Evolutionary conservation across 2,113 vertebrate genomes (phyloP), one percentile per base, ranked within the genome.

Genomic region (Equus quagga): DNA sequence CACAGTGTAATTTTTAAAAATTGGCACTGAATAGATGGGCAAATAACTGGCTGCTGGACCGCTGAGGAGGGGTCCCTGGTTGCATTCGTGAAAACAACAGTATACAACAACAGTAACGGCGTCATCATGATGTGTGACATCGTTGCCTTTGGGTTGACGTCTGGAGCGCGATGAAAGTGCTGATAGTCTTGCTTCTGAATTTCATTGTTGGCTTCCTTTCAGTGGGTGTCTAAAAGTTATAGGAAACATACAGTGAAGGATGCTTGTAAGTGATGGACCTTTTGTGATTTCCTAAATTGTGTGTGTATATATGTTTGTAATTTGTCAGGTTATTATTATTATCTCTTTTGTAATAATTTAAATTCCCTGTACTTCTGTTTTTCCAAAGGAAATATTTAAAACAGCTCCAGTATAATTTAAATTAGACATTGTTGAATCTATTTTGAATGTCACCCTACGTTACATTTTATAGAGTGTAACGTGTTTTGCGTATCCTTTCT

Each of bases 21-120:
- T 73, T 97, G 94, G 69, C 89, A 95, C 87, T 94, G 97, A 95
- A 88, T 95, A 92, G 96, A 89, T 97, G 87, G 73, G 79, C 89
- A 96, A 75, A 97, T 94, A 97, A 93, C 78, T 90, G 58, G 21
- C 80, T 75, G 83, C 24, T 91, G 64, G 46, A 89, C 91, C 3
- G 3, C 11, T 69, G 49, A 46, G 8, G 8, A 70, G 28, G 31
- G 56, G 24, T 67, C 13, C 51, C 93, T 70, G 28, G n/a, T 21
- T 87, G 2, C 41, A 64, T 76, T 91, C 28, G 92, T 31, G 69
- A 19, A 73, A 49, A 8, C 46, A 89, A 26, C 12, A 70, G 28
- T 69, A n/a, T n/a, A 23, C 24, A 65, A 70, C 24, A 56, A 64
- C 56, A 96, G n/a, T 14, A 88, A 28, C 28, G 46, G 11, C 31